A percentile compares a stretch with the other conserved stretches of the same genome.
Conservation (phyloP, 2,113 vertebrate species). For the Caranx melampygus region DNA sequence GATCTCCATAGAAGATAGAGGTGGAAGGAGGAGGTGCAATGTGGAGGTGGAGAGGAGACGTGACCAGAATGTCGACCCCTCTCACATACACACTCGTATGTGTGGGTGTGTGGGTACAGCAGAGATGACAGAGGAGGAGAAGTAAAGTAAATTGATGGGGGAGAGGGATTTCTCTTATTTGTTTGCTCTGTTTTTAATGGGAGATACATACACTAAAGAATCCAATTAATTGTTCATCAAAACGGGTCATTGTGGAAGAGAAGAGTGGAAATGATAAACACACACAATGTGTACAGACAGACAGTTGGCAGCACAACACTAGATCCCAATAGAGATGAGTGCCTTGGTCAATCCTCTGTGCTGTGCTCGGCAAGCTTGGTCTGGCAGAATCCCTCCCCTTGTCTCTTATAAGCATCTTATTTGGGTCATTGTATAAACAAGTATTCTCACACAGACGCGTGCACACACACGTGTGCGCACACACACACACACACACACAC, state of each 20-base stretch:
- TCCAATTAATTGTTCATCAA: conserved; percentile 47
- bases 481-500: conserved; percentile 27
- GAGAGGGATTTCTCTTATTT: conserved; percentile 10
- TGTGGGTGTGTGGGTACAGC: conserved; percentile 25
- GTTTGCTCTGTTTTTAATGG: conserved; percentile 49
- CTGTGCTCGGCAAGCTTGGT: conserved; percentile 35
- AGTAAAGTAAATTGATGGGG: conserved; percentile 61
- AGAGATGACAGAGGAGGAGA: conserved; percentile 38
- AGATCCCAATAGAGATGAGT: not conserved
- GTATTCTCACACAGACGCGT: conserved; percentile 35
- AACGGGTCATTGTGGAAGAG: conserved; percentile 28
- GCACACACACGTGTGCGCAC: conserved; percentile 12
- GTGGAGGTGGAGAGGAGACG: conserved; percentile 59
- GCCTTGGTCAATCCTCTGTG: conserved; percentile 24
- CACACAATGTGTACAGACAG: not conserved
- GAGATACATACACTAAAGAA: conserved; percentile 38
- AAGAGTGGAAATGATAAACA: conserved; percentile 17
- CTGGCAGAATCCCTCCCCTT: conserved; percentile 39
- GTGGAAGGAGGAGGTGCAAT: conserved; percentile 55
- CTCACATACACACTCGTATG: not conserved
- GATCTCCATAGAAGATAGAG: conserved; percentile 52
- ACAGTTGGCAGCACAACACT: not conserved
- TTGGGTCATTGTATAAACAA: conserved; percentile 81
- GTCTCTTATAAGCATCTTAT: conserved; percentile 73
- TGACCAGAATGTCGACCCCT: conserved; percentile 67